Evolutionary conservation across 2,888 invertebrate species (phyloP).

Genomic region (Stenotaenia linearis): DNA sequence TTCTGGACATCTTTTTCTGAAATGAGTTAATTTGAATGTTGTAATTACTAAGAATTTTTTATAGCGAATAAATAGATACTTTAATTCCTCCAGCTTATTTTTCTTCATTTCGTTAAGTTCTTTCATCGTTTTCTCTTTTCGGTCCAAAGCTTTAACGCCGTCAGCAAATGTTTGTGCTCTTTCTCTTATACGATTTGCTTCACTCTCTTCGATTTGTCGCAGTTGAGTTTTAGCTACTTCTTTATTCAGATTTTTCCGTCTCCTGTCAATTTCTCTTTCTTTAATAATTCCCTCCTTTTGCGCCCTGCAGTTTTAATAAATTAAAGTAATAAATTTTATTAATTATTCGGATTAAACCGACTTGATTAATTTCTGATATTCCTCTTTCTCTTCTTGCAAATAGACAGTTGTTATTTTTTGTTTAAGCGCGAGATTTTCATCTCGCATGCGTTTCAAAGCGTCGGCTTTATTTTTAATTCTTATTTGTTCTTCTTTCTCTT

Average conservation of each 20-base stretch:
- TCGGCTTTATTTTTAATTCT: neutral
- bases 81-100: neutral
- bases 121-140: neutral
- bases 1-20: neutral
- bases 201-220: neutral
- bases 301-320: neutral
- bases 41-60: no score
- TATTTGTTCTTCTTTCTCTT: neutral
- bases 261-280: neutral
- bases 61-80: neutral
- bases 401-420: neutral
- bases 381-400: neutral
- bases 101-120: constrained; percentile 6
- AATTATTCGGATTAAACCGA: neutral
- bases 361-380: neutral
- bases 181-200: neutral
- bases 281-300: neutral
- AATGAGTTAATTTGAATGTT: neutral
- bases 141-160: neutral
- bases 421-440: constrained; percentile 4
- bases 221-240: neutral
- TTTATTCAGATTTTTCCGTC: neutral
- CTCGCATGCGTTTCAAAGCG: neutral
- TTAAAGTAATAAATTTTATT: neutral
- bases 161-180: neutral